Evolutionary conservation across 1,140 invertebrate genomes (phyloP).

Genomic region (Procambarus virginalis): DNA sequence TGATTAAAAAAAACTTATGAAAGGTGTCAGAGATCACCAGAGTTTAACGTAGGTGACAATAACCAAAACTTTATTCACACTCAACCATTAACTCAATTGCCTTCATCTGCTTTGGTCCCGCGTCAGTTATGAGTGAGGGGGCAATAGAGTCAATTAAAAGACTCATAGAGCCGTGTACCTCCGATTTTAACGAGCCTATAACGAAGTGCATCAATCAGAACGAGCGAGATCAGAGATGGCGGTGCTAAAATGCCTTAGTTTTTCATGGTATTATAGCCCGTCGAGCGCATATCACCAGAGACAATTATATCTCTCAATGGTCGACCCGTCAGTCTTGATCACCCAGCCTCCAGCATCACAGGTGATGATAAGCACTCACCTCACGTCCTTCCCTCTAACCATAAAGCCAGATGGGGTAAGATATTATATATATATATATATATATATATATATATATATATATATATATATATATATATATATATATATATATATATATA

Average conservation of each 20-base stretch:
- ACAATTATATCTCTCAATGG: neutral
- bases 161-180: neutral
- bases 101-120: neutral
- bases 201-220: neutral
- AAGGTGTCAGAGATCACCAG: too few species aligned
- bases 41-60: too few species aligned
- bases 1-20: too few species aligned
- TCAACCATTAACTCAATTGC: neutral
- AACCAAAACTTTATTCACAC: too few species aligned
- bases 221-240: neutral
- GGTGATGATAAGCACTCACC: too few species aligned
- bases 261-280: neutral
- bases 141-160: neutral
- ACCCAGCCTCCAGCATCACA: too few species aligned
- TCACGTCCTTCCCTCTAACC: too few species aligned
- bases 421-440: slow-evolving; percentile 29
- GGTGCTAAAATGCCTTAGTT: neutral
- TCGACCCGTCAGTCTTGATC: neutral
- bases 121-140: neutral
- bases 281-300: neutral
- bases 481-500: slow-evolving; percentile 13
- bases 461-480: slow-evolving; percentile 34
- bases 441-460: slow-evolving; percentile 38
- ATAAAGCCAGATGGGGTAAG: too few species aligned
- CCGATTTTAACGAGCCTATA: neutral